Evolutionary conservation across 2,113 vertebrate species (phyloP).

Genomic region (Hyperopisus bebe): DNA sequence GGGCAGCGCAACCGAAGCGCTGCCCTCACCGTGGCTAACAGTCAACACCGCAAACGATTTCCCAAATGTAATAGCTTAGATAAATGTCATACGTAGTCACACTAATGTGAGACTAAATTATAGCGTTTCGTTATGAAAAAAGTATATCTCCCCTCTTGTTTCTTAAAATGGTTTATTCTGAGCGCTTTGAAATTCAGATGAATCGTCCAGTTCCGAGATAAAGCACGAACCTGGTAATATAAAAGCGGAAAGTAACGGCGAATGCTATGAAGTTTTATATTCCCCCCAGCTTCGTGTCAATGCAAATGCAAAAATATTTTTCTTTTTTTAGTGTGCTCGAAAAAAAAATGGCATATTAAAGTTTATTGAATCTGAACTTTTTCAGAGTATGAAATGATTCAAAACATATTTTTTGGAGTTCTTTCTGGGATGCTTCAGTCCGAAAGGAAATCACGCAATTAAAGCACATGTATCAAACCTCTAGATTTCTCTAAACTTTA

Average conservation of each 20-base stretch:
- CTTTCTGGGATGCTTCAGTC: background rate
- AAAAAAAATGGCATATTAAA: background rate
- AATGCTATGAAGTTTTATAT: background rate
- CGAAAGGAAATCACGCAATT: background rate
- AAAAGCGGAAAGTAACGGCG: background rate
- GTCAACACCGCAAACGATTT: background rate
- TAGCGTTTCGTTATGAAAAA: background rate
- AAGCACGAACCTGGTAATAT: background rate
- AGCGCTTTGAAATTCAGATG: background rate
- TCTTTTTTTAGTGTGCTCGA: background rate
- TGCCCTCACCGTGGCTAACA: background rate
- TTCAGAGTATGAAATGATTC: background rate
- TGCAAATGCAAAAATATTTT: background rate
- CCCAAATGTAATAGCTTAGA: background rate
- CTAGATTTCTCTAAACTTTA: background rate
- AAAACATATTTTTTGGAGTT: background rate
- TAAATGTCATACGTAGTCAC: background rate
- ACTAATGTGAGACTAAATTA: background rate
- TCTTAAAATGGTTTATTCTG: slow-evolving; percentile 20
- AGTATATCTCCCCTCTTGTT: background rate
- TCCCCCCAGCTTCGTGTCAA: background rate
- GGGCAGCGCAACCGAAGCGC: background rate
- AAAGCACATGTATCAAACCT: background rate
- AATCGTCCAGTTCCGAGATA: background rate
- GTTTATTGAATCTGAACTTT: background rate